Evolutionary conservation across 2,797 vertebrate genomes (phyloP).

Genomic region (Tangara arthus): DNA sequence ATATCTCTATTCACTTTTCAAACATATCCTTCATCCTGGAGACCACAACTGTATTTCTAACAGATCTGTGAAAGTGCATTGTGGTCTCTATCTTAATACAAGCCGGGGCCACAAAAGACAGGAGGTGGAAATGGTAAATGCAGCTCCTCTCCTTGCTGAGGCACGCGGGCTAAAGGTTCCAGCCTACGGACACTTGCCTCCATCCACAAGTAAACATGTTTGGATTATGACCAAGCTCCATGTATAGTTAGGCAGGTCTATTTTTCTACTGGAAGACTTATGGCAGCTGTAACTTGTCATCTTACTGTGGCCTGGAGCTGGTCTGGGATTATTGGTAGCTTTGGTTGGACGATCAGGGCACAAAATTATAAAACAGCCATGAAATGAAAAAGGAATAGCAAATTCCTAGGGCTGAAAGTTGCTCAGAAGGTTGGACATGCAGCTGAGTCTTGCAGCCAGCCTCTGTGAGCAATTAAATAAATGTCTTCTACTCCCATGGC

Average conservation of each 20-base stretch:
- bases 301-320: neutral
- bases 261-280: slow-evolving; percentile 25
- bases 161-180: neutral
- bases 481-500: slow-evolving; percentile 30
- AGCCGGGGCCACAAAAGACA: neutral
- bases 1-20: neutral
- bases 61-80: neutral
- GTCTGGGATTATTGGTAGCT: neutral
- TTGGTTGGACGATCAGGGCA: neutral
- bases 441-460: neutral
- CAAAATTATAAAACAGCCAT: slow-evolving; percentile 9
- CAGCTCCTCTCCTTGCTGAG: neutral
- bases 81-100: neutral
- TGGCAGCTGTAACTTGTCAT: neutral
- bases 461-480: slow-evolving; percentile 22
- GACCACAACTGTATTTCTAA: neutral
- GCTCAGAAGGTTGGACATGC: neutral
- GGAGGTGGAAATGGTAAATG: neutral
- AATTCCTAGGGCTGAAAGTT: neutral
- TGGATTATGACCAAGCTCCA: neutral
- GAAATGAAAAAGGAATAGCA: neutral
- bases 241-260: neutral
- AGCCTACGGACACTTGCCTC: neutral
- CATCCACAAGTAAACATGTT: neutral
- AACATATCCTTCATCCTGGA: neutral